Evolutionary conservation across 2,888 invertebrate genomes (phyloP), one percentile per base, ranked within the genome.

Genomic region (Drosophila recens): DNA sequence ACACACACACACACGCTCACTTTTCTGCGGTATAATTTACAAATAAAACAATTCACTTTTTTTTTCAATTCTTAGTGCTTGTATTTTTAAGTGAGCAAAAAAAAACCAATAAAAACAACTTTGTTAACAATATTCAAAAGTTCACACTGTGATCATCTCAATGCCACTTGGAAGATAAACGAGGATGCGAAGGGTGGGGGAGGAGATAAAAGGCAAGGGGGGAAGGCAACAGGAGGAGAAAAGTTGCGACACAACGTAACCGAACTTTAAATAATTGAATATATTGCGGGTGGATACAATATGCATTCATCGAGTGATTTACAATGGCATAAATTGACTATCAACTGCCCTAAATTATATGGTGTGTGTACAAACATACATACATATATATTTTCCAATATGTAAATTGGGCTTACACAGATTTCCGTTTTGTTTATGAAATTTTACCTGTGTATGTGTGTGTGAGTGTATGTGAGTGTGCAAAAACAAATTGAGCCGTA

Each of bases 401-500:
- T 69, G 77, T 53, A 54, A 69, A 80, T 72, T 57, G 45, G 46
- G 65, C 59, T 62, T 80, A 71, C 77, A 66, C 53, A 17, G 58
- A 20, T 58, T 64, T 80, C 54, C 63, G 68, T 67, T 77, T 70
- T 67, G 70, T 79, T 77, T 77, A 75, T 79, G 51, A 70, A 69
- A 79, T 58, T 64, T 48, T 54, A 53, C 17, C 57, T 46, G 52
- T 59, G 57, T 34, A 34, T 52, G 51, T 40, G 30, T 59, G 17
- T 53, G 27, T 17, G 11, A 27, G 15, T 34, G 38, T 10, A 13
- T 23, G 17, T 33, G 48, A 20, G 58, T 17, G 36, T 33, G 38
- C 33, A 53, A 23, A 46, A 34, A 36, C 23, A 38, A 27, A 6
- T 27, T 5, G n/a, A 33, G 15, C 30, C 61, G 61, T 70, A 61